Base-by-base conservation (phyloP, 2,888 invertebrate genomes). In the Anarsia innoxiella region DNA sequence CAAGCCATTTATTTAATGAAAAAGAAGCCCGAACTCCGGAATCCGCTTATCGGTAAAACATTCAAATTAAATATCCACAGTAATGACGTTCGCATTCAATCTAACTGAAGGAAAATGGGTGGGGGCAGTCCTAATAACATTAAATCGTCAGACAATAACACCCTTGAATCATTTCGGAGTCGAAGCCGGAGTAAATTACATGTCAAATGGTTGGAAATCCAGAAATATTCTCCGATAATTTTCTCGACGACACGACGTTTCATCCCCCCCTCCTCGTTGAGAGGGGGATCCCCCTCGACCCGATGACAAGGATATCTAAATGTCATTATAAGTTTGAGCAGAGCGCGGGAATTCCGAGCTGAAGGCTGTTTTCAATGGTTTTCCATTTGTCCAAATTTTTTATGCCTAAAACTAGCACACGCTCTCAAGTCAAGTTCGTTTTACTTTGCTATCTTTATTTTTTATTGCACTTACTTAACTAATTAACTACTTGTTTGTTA, bases 291-390 rank as follows among this genome's bases (percentile, higher is more conserved):
- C 36, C 35, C 16, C 40, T 26, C 29, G 38, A 40, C 36, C 59
- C 53, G 59, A 64, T 74, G 75, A 77, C 78, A 75, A 68, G 72
- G 75, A 77, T 77, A 78, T 79, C 76, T 71, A 82, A 82, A 83
- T 79, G 76, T 79, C 80, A 79, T 80, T 82, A 80, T 77, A 79
- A 82, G 76, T 82, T 80, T 66, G 66, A 71, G 68, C 57, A 61
- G 60, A 65, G 58, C 55, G 49, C 55, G 51, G 59, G 63, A 63
- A 69, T 68, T 68, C 61, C 61, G 62, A 51, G 56, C 66, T 55
- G 53, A 49, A 48, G 66, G 66, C 66, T 55, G 59, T 64, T 68
- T 61, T 45, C 52, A 56, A 49, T 48, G 55, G 57, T 57, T 64
- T 25, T 25, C 25, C 25, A 9, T 5, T n/a, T 3, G n/a, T n/a